Conservation (phyloP, 1,140 invertebrate species). For the Conopomorpha cramerella region DNA sequence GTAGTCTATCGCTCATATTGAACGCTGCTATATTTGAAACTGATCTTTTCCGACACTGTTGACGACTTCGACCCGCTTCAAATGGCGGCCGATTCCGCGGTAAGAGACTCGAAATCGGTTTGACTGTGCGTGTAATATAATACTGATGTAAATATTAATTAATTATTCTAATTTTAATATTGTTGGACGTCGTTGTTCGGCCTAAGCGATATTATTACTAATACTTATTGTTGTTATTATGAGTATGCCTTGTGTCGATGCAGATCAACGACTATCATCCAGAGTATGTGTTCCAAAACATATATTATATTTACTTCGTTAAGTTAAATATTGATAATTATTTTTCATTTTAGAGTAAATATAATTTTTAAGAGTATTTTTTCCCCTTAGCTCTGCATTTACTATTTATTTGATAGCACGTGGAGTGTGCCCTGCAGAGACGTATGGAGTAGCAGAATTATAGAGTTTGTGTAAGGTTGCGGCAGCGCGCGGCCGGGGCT, state of each 20-base stretch:
- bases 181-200: not conserved
- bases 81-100: no score
- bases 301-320: not conserved
- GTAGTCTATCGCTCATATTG: no score
- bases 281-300: no score
- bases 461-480: no score
- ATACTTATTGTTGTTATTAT: not conserved
- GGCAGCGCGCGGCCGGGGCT: no score
- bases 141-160: not conserved
- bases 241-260: no score
- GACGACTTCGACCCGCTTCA: no score
- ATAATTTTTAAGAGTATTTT: constrained; percentile 7
- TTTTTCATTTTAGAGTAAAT: constrained; percentile 7
- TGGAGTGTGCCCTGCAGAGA: constrained; percentile 13
- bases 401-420: constrained; percentile 16
- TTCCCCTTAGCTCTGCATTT: constrained; percentile 15
- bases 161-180: no score
- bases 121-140: not conserved
- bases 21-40: constrained; percentile 1
- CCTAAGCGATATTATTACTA: not conserved
- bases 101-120: not conserved
- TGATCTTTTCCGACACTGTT: no score
- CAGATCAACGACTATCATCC: no score
- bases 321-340: constrained; percentile 2
- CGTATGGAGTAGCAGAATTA: no score